phyloP scores from a whole-genome alignment of 2,888 invertebrate genomes.

The Drymonia ruficornis region DNA sequence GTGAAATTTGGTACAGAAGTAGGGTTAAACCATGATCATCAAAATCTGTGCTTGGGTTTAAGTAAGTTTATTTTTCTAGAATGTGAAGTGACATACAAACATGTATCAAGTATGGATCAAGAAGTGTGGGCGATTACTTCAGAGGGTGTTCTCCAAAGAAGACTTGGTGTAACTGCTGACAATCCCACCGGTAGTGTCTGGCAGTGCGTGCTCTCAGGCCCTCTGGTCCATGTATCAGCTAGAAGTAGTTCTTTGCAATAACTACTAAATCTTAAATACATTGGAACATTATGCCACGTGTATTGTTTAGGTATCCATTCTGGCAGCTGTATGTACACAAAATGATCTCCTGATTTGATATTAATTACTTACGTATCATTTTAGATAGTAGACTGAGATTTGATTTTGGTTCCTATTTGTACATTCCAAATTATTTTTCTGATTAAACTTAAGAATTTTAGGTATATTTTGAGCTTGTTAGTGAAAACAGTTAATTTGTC shows the following conservation, averaged over 20 bases:
- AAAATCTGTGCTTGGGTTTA: no score
- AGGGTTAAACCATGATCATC: no score
- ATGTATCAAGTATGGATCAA: constrained; percentile 87
- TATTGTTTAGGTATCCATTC: no score
- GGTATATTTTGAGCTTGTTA: constrained; percentile 14
- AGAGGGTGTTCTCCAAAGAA: constrained; percentile 88
- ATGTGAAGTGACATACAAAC: constrained; percentile 85
- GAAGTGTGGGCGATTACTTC: constrained; percentile 92
- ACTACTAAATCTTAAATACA: not conserved
- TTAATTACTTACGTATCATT: not conserved
- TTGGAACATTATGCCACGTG: not conserved
- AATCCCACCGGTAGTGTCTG: constrained; percentile 92
- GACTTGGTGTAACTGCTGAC: constrained; percentile 89
- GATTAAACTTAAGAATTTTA: constrained; percentile 15
- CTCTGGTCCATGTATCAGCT: constrained; percentile 68
- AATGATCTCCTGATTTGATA: constrained; percentile 18
- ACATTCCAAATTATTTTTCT: constrained; percentile 19
- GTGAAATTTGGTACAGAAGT: no score
- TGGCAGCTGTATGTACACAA: constrained; percentile 10
- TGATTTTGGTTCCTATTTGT: constrained; percentile 20
- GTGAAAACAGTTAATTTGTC: constrained; percentile 31
- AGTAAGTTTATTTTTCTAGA: constrained; percentile 49
- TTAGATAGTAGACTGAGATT: not conserved
- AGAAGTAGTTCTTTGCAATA: constrained; percentile 53
- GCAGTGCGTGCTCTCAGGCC: constrained; percentile 87